A percentile compares a stretch with the other conserved stretches of the same genome.
These are phyloP conservation scores for Oscheius myriophilus DNA, from an alignment of 2,888 invertebrate species.

Conservation along the genomic window DNA sequence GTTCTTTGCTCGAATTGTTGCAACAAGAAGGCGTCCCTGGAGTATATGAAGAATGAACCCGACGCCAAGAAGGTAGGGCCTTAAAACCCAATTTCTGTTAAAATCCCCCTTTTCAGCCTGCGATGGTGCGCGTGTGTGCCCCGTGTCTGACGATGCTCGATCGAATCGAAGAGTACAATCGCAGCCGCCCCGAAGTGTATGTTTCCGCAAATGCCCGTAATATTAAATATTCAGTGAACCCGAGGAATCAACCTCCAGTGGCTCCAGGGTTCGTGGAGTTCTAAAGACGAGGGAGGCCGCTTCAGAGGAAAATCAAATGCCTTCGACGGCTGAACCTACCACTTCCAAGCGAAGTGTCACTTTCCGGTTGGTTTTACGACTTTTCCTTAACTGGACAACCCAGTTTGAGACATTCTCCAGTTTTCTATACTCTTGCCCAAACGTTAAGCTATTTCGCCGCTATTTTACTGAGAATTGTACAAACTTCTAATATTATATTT, in stretches of 20 bases:
- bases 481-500: neutral
- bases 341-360: slow-evolving; percentile 34
- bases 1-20: slow-evolving; percentile 54
- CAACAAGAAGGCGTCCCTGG: slow-evolving; percentile 41
- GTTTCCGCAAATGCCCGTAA: neutral
- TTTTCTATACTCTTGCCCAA: no score
- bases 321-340: slow-evolving; percentile 1
- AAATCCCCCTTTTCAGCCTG: neutral
- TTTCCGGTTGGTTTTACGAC: slow-evolving; percentile 28
- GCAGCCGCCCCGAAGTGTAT: slow-evolving; percentile 27
- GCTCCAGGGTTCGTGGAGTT: slow-evolving; percentile 1
- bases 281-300: slow-evolving; percentile 17
- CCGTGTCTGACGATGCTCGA: slow-evolving; percentile 63
- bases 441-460: no score
- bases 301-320: neutral
- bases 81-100: no score
- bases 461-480: no score
- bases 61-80: slow-evolving; percentile 35
- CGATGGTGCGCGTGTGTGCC: slow-evolving; percentile 54
- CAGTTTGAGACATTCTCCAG: no score
- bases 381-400: no score
- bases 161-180: slow-evolving; percentile 61
- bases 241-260: neutral
- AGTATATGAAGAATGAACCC: slow-evolving; percentile 49
- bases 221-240: neutral